Evolutionary conservation across 1,140 invertebrate species (phyloP).

Genomic region (Coelopa frigida): DNA sequence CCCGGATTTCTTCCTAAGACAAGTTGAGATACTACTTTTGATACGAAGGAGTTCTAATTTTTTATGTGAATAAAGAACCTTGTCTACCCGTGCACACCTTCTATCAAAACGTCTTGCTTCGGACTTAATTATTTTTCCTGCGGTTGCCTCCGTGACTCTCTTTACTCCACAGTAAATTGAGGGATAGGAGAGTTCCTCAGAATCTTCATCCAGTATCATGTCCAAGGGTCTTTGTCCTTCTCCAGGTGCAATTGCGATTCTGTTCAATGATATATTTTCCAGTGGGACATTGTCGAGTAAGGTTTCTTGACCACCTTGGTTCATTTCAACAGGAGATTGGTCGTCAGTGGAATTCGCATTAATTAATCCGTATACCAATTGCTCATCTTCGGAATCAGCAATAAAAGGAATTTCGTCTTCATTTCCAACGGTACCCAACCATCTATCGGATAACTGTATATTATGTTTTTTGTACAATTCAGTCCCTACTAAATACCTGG

Average conservation of each 20-base stretch:
- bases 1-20: conserved; percentile 1
- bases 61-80: conserved; percentile 6
- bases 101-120: conserved; percentile 5
- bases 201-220: conserved; percentile 4
- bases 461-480: conserved; percentile 9
- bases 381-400: background rate
- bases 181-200: conserved; percentile 6
- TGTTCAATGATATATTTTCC: conserved; percentile 2
- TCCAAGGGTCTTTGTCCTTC: conserved; percentile 7
- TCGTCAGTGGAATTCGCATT: background rate
- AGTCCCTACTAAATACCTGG: background rate
- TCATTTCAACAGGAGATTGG: background rate
- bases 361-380: background rate
- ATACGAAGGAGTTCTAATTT: conserved; percentile 2
- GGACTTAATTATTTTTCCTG: conserved; percentile 1
- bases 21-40: conserved; percentile 4
- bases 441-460: background rate
- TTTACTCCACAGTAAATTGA: conserved; percentile 9
- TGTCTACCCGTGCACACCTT: background rate
- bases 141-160: background rate
- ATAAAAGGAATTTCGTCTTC: conserved; percentile 8
- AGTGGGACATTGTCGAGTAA: conserved; percentile 5
- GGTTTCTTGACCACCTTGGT: conserved; percentile 8
- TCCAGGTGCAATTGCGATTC: conserved; percentile 1
- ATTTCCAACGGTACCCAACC: background rate